A percentile compares a stretch with the other conserved stretches of the same genome.
phyloP scores from a whole-genome alignment of 2,888 invertebrate genomes.

The Polyommatus icarus region DNA sequence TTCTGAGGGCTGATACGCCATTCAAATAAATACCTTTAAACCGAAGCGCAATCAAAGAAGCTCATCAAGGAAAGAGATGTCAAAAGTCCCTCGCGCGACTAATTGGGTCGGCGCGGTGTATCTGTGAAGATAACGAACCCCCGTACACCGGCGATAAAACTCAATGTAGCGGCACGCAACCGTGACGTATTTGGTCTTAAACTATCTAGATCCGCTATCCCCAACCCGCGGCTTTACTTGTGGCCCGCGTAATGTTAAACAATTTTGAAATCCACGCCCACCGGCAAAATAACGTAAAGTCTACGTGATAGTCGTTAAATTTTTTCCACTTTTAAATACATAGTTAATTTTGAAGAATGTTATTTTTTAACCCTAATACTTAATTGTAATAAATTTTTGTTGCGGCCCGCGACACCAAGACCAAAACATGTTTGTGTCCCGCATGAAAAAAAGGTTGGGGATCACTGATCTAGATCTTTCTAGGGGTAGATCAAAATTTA shows the following conservation, averaged over 20 bases:
- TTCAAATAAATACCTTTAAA: conserved; percentile 3
- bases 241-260: too few species aligned
- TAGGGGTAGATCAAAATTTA: background rate
- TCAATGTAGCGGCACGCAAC: background rate
- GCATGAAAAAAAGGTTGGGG: too few species aligned
- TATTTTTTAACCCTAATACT: too few species aligned
- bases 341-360: too few species aligned
- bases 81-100: background rate
- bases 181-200: background rate
- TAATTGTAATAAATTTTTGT: too few species aligned
- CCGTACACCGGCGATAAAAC: conserved; percentile 2
- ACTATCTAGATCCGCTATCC: background rate
- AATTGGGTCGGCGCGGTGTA: conserved; percentile 20
- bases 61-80: conserved; percentile 10
- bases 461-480: background rate
- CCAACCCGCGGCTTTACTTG: too few species aligned
- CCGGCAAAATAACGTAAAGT: too few species aligned
- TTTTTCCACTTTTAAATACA: too few species aligned
- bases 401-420: too few species aligned
- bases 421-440: too few species aligned
- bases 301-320: too few species aligned
- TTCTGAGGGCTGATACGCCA: background rate
- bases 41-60: conserved; percentile 11
- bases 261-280: too few species aligned
- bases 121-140: conserved; percentile 22